phyloP scores from a whole-genome alignment of 37 sponge, comb jelly and placozoan species.

The Aphrocallistes beatrix region DNA sequence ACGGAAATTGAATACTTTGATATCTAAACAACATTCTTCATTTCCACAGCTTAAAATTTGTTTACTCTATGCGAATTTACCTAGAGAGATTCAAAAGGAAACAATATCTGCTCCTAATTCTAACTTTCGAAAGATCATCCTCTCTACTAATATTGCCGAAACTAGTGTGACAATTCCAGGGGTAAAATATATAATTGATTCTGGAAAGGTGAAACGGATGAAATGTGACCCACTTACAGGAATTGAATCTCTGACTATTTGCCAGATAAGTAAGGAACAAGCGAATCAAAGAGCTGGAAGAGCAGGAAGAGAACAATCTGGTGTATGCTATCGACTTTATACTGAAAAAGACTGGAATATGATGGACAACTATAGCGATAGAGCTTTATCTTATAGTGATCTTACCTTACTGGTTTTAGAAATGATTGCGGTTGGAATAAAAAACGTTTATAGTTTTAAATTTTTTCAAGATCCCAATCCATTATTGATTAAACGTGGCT shows the following conservation, averaged over 20 bases:
- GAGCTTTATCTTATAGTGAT: background rate
- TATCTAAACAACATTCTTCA: background rate
- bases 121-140: background rate
- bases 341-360: background rate
- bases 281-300: conserved; percentile 6
- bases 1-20: background rate
- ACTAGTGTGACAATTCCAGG: background rate
- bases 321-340: background rate
- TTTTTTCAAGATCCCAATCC: background rate
- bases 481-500: background rate
- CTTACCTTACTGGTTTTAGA: background rate
- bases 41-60: background rate
- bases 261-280: background rate
- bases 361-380: background rate
- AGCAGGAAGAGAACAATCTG: background rate
- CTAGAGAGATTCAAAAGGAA: background rate
- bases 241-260: background rate
- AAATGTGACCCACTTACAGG: background rate
- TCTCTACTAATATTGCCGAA: background rate
- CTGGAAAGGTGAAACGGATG: background rate
- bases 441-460: background rate
- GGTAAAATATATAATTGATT: background rate
- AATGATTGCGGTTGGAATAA: conserved; percentile 1
- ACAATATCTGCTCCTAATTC: background rate
- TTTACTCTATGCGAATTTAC: background rate